Evolutionary conservation across 2,113 vertebrate species (phyloP), one percentile per base, ranked within the genome.

Genomic region (Tiliqua scincoides): DNA sequence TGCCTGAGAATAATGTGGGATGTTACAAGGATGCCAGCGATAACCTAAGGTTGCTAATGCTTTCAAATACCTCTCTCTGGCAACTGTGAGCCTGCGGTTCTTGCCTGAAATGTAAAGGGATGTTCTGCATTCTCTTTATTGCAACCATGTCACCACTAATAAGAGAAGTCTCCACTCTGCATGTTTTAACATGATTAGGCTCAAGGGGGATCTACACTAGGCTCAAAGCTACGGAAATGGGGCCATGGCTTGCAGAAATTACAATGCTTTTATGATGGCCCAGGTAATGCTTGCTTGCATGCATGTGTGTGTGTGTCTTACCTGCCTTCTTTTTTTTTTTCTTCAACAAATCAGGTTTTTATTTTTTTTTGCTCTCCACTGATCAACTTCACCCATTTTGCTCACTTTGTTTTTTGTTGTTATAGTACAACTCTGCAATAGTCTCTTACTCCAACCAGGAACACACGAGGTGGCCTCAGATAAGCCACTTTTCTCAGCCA

Each of bases 31-130:
- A 89, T 4, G n/a, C 82, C 89, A 86, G 84, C 85, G 86, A 88
- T 86, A 87, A 89, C 90, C 90, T 61, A 57, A 52, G 72, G 74
- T 88, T 79, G 57, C 86, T 91, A 88, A 92, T 90, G 70, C 48
- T 91, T 90, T 89, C 88, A 87, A 83, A 68, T 62, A 74, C 85
- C 57, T 85, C 82, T 80, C 85, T 57, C 88, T 89, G 84, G 82
- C 83, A 85, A 82, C 54, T 88, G 74, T 89, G 76, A 59, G 79
- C 76, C 62, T 67, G 25, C 20, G 14, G 23, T 48, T 83, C 63
- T 43, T 88, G 79, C 89, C 82, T 67, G 59, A 63, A 80, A 0
- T 0, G 68, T 37, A 79, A 82, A 83, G 85, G n/a, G 80, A 89
- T 83, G 17, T 85, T 59, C 76, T 90, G 54, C 25, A 27, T 79